A percentile compares a stretch with the other conserved stretches of the same genome.
Evolutionary conservation across 2,113 vertebrate species (phyloP).

Genomic region (Donacobius atricapilla): DNA sequence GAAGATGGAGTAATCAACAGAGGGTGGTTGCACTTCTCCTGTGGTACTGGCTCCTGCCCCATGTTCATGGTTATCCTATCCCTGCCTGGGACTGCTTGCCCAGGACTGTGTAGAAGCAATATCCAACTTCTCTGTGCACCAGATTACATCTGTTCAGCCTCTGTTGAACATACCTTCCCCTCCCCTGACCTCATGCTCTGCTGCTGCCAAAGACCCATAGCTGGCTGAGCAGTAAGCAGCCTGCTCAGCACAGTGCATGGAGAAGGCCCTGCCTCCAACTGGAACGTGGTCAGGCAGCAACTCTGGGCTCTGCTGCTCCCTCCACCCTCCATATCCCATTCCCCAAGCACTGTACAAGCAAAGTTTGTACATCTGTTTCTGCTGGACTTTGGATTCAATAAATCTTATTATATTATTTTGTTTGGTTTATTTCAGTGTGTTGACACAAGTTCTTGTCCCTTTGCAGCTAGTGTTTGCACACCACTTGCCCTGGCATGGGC

Average conservation of each 20-base stretch:
- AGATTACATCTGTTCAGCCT: not conserved
- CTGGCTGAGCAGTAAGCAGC: not conserved
- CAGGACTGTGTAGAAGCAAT: not conserved
- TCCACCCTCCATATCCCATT: not conserved
- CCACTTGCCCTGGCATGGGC: not conserved
- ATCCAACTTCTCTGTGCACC: not conserved
- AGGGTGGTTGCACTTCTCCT: not conserved
- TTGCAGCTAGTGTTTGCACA: not conserved
- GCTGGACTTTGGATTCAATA: not conserved
- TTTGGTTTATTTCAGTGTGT: not conserved
- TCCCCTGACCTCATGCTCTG: not conserved
- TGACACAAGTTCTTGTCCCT: not conserved
- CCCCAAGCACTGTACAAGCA: not conserved
- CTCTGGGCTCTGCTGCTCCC: not conserved
- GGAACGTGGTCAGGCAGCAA: rapidly evolving
- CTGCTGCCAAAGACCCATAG: not conserved
- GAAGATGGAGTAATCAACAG: not conserved
- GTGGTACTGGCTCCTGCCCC: not conserved
- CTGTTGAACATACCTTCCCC: not conserved
- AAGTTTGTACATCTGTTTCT: not conserved
- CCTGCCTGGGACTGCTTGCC: not conserved
- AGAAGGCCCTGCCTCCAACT: not conserved
- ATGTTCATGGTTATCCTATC: not conserved
- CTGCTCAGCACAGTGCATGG: not conserved
- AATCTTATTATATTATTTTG: not conserved